Evolutionary conservation across 2,113 vertebrate species (phyloP).

Genomic region (Mystacornis crossleyi): DNA sequence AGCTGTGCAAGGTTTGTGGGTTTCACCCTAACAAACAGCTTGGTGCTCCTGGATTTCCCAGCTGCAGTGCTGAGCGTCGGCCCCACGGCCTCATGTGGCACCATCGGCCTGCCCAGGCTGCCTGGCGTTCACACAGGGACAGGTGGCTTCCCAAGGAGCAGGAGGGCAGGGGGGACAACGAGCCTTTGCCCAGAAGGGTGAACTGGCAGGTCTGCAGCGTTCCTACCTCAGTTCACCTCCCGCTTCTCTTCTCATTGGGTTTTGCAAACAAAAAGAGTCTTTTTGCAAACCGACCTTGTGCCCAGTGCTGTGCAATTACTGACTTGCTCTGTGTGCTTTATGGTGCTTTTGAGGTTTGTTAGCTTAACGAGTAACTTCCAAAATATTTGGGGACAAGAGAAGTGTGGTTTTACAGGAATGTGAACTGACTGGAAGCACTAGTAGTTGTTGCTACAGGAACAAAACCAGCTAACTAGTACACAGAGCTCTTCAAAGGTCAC

Average conservation of each 20-base stretch:
- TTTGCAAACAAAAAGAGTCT: background rate
- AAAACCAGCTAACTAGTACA: slow-evolving; percentile 28
- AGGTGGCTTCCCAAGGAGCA: background rate
- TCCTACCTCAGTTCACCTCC: background rate
- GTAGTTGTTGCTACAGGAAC: slow-evolving; percentile 32
- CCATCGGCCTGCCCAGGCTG: fast-evolving
- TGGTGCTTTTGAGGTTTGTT: slow-evolving; percentile 20
- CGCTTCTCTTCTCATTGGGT: background rate
- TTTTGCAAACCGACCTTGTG: background rate
- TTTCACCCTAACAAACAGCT: background rate
- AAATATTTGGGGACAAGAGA: slow-evolving; percentile 28
- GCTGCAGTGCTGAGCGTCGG: fast-evolving
- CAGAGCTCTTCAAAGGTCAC: background rate
- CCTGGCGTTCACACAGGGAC: fast-evolving
- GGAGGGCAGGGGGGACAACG: fast-evolving
- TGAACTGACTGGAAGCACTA: slow-evolving; percentile 18
- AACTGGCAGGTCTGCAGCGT: background rate
- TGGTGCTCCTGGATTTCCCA: background rate
- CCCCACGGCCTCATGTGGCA: fast-evolving
- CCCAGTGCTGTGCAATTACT: background rate
- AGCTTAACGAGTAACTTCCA: slow-evolving; percentile 30
- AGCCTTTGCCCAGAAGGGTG: background rate
- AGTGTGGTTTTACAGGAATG: slow-evolving; percentile 57
- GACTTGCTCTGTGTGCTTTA: slow-evolving; percentile 1
- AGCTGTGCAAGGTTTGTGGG: background rate